phyloP scores from a whole-genome alignment of 2,888 invertebrate genomes.

The Heterodera filipjevi region DNA sequence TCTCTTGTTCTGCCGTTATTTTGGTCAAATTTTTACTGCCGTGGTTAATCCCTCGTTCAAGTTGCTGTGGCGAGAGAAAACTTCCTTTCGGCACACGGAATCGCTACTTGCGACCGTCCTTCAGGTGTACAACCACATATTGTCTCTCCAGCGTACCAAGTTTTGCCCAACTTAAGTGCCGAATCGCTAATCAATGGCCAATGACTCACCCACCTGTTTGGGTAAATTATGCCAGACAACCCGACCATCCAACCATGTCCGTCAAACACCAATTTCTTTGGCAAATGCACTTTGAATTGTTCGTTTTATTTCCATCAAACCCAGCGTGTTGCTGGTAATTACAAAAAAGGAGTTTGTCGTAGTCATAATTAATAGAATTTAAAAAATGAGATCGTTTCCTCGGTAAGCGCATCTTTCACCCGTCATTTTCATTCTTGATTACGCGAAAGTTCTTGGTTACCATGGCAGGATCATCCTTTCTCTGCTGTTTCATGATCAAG shows the following conservation, averaged over 20 bases:
- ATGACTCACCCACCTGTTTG: not conserved
- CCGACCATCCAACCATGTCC: not conserved
- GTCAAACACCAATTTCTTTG: not conserved
- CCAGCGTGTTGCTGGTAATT: constrained; percentile 7
- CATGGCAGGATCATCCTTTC: not conserved
- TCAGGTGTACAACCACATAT: not conserved
- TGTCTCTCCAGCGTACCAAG: not conserved
- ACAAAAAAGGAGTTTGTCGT: not conserved
- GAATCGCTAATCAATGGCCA: not conserved
- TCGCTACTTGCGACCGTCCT: not conserved
- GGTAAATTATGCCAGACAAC: not conserved
- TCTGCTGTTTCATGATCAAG: not conserved
- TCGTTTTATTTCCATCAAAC: not conserved
- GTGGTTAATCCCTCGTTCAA: not conserved
- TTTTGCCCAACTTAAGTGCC: not conserved
- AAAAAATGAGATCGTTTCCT: not conserved
- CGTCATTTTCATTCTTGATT: not conserved
- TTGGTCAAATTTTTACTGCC: not conserved
- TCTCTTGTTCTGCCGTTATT: not conserved
- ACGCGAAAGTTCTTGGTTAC: not conserved
- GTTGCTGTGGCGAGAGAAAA: not conserved
- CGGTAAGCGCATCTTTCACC: too few relatives aligned
- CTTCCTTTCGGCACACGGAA: not conserved
- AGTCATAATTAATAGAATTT: too few relatives aligned
- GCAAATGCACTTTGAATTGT: constrained; percentile 1